These are phyloP conservation scores for Nomada lathburiana DNA, from an alignment of 2,888 invertebrate genomes.

Conservation along the genomic window DNA sequence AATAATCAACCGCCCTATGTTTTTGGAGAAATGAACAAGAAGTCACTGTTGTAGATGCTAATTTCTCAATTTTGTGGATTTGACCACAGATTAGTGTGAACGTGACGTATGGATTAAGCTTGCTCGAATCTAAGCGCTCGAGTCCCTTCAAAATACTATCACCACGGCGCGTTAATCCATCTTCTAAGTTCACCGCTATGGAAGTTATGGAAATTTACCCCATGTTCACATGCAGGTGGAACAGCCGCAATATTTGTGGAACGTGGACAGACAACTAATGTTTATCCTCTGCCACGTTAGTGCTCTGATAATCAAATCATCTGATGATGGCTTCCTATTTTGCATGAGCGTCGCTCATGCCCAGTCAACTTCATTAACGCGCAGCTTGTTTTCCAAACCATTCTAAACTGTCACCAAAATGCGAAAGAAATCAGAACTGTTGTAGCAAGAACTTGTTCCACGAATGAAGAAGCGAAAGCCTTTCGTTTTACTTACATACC, in stretches of 20 bases:
- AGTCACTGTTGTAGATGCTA: too few species aligned
- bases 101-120: not conserved
- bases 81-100: not conserved
- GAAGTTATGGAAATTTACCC: constrained; percentile 50
- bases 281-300: constrained; percentile 25
- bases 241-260: constrained; percentile 49
- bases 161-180: constrained; percentile 46
- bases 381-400: not conserved
- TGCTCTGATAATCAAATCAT: constrained; percentile 36
- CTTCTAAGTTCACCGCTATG: constrained; percentile 34
- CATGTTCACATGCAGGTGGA: constrained; percentile 11
- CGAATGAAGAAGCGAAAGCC: too few species aligned
- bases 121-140: not conserved
- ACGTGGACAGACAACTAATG: constrained; percentile 42
- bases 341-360: not conserved
- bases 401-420: not conserved
- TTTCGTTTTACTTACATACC: too few species aligned
- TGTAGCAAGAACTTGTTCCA: too few species aligned
- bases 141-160: constrained; percentile 25
- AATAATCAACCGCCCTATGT: too few species aligned
- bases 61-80: not conserved
- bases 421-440: not conserved
- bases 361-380: not conserved
- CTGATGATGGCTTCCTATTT: not conserved
- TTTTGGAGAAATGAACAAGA: too few species aligned